Percentiles rank a stretch among this genome's conserved stretches.
Conservation (phyloP, 2,888 invertebrate genomes). For the Melanchra persicariae region DNA sequence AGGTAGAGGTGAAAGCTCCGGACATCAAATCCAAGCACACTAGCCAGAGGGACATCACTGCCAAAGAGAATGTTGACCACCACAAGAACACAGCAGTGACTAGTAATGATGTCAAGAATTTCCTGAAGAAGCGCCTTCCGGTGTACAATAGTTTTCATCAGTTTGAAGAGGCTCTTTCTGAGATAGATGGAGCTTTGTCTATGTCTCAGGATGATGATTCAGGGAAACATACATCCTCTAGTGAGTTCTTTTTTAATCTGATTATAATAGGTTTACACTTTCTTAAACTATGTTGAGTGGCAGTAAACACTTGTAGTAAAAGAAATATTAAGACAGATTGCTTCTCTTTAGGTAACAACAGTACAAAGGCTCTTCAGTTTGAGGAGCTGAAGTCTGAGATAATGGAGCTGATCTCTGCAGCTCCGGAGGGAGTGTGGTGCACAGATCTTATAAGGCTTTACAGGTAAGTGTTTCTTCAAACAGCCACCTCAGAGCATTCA, state of each 20-base stretch:
- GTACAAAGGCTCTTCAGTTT: constrained; percentile 67
- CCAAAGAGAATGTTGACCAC: constrained; percentile 29
- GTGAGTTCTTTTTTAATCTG: constrained; percentile 66
- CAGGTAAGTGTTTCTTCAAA: constrained; percentile 72
- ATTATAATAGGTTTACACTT: neutral
- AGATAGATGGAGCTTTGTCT: constrained; percentile 47
- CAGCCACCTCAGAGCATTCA: neutral
- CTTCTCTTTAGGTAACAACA: constrained; percentile 70
- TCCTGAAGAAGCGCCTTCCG: constrained; percentile 74
- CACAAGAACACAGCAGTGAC: constrained; percentile 21
- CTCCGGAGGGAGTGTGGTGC: constrained; percentile 86
- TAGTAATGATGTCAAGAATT: constrained; percentile 70
- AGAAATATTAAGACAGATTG: neutral
- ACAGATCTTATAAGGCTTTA: constrained; percentile 84
- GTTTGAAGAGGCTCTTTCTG: constrained; percentile 50
- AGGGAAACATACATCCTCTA: constrained; percentile 75
- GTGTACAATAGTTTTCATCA: constrained; percentile 64
- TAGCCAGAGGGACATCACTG: constrained; percentile 12
- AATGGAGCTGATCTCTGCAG: constrained; percentile 75
- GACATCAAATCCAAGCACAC: constrained; percentile 10
- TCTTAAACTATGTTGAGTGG: neutral
- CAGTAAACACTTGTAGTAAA: neutral
- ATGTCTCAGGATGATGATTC: constrained; percentile 73
- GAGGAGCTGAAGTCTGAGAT: constrained; percentile 78
- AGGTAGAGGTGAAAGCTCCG: constrained; percentile 12